Evolutionary conservation across 2,888 invertebrate species (phyloP), one percentile per base, ranked within the genome.

Genomic region (Lobophora halterata): DNA sequence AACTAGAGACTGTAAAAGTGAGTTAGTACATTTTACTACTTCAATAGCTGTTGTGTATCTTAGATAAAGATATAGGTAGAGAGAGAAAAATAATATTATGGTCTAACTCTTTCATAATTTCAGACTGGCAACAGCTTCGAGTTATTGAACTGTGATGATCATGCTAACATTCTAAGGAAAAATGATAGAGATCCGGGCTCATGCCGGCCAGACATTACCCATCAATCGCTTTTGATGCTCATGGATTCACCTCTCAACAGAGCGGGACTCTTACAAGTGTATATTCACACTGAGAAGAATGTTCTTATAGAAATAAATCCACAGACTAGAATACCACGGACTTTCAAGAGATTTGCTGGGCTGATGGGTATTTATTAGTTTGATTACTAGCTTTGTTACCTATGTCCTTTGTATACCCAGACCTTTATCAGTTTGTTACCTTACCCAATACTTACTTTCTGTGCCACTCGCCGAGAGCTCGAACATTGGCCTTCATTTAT

Each of bases 171-270:
- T 46, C 88, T 98, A 53, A 93, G 93, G 53, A 97, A 95, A 71
- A 93, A 95, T 71, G 93, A 95, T 55, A 89, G 96, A 41, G 96
- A 97, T 61, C 93, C 95, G 0, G 94, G 96, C 0, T 91, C 94
- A 1, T 97, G 96, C 65, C 89, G 99, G 14, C 99, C 99, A 0
- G 99, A 99, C 67, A 99, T 99, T 45, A 92, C 96, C 0, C 99
- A 99, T 77, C 99, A 99, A 77, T 99, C 98, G 71, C 88, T 99
- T 7, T 87, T 99, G 0, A 99, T 99, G 98, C 88, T 99, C 27
- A 93, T 99, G 88, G 99, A 99, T 74, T 98, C 98, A 45, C 99
- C 99, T 0, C 81, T 99, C 21, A 99, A 99, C 75, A 90, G 99
- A 59, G 97, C 98, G 24, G 98, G 97, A 0, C 87, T 97, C 8